These are phyloP conservation scores for Patella ulyssiponensis DNA, from an alignment of 2,888 invertebrate genomes.

Conservation along the genomic window DNA sequence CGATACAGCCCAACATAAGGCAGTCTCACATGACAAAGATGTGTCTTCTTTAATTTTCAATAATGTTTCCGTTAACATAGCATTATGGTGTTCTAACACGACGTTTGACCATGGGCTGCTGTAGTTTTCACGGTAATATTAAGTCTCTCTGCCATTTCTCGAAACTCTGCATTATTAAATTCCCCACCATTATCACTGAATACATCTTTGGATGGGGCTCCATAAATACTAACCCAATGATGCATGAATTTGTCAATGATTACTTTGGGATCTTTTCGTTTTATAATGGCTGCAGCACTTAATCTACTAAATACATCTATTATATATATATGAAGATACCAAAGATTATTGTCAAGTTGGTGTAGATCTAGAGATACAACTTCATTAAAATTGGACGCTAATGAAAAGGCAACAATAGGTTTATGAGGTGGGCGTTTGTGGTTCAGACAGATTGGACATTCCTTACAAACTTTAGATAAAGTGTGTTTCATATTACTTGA, in stretches of 20 bases:
- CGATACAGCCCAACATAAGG: constrained; percentile 22
- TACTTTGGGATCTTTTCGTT: constrained; percentile 7
- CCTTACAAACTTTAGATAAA: not conserved
- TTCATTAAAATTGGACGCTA: constrained; percentile 17
- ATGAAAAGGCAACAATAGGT: constrained; percentile 18
- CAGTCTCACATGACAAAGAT: constrained; percentile 22
- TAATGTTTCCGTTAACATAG: constrained; percentile 20
- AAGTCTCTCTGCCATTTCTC: constrained; percentile 16
- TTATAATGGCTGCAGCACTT: constrained; percentile 22
- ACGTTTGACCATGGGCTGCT: constrained; percentile 31
- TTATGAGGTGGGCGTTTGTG: constrained; percentile 11
- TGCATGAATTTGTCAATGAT: constrained; percentile 25
- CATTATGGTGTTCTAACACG: constrained; percentile 23
- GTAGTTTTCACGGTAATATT: constrained; percentile 27
- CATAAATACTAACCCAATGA: constrained; percentile 25
- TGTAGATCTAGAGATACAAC: no score
- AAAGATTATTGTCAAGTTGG: not conserved
- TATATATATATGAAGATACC: constrained; percentile 24
- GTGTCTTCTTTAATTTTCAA: constrained; percentile 22
- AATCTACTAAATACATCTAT: constrained; percentile 13
- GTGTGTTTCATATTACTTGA: constrained; percentile 12
- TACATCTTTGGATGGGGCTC: constrained; percentile 17
- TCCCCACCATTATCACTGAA: constrained; percentile 23
- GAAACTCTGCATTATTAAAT: constrained; percentile 20
- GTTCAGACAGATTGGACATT: constrained; percentile 3